Conservation (phyloP, 2,888 invertebrate genomes). For the Drosophila meridiana region DNA sequence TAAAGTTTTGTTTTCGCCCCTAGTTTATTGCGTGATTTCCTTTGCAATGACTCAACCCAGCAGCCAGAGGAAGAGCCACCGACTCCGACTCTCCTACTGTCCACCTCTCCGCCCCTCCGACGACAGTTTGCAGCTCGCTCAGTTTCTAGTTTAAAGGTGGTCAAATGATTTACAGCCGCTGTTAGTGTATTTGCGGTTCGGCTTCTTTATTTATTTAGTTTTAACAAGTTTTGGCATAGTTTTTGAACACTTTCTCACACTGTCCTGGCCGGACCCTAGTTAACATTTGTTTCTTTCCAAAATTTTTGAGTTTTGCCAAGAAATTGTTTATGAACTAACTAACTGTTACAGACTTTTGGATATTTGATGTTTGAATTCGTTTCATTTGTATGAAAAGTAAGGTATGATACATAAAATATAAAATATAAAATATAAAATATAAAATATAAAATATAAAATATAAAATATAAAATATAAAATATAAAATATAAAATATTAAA, state of each 20-base stretch:
- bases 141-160: slow-evolving; percentile 42
- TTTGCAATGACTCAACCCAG: slow-evolving; percentile 59
- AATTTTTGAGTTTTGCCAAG: slow-evolving; percentile 1
- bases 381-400: too few relatives aligned
- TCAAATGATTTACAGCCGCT: slow-evolving; percentile 65
- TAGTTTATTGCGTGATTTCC: slow-evolving; percentile 80
- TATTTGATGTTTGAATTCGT: not conserved
- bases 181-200: slow-evolving; percentile 48
- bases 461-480: too few relatives aligned
- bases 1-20: slow-evolving; percentile 76
- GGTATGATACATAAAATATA: too few relatives aligned
- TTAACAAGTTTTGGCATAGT: slow-evolving; percentile 54
- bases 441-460: too few relatives aligned
- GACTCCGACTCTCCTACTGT: not conserved
- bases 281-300: not conserved
- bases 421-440: too few relatives aligned
- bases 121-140: slow-evolving; percentile 4
- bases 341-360: too few relatives aligned
- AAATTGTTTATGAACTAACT: not conserved
- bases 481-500: too few relatives aligned
- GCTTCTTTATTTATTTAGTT: slow-evolving; percentile 18
- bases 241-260: slow-evolving; percentile 20
- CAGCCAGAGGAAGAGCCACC: not conserved
- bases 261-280: not conserved
- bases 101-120: not conserved